Base-by-base conservation (phyloP, 2,113 vertebrate species). In the Hymenochirus boettgeri region DNA sequence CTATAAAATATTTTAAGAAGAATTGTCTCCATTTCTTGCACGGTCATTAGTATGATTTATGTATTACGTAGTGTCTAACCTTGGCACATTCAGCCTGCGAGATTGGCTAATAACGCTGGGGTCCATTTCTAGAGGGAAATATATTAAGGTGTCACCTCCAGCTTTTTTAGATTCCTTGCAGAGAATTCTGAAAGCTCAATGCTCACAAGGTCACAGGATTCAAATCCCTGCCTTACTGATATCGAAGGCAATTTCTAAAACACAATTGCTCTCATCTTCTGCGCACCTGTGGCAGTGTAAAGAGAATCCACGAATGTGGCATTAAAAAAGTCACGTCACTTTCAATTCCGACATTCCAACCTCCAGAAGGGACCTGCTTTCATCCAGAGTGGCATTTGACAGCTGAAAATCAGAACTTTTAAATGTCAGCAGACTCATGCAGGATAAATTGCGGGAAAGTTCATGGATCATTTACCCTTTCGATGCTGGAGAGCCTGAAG, bases 341-440 rank as follows among this genome's bases (percentile, higher is more conserved):
- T 69, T 53, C 57, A 60, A 69, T 69, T 69, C 65, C 46, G 11
- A 27, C 24, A 53, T 42, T 53, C 37, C 65, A 60, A 48, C 56
- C 53, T 60, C 19, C 24, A 53, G 57, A 54, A 52, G 52, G 33
- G 57, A 60, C 60, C 57, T n/a, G 24, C 57, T 69, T 69, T 69
- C 57, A 69, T 69, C 60, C 56, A 69, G 47, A 60, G 31, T 69
- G 65, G 65, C 65, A 69, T 60, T 69, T 69, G 57, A 69, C 56
- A 69, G 65, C 56, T 69, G 65, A 60, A 60, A 69, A 69, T 52
- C 56, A 53, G 65, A 69, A 69, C 56, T 69, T 69, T 60, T 69
- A 69, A 69, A 69, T 69, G 65, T 69, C 65, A 69, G 56, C 48
- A 69, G 39, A 57, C 57, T 59, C 65, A 69, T 17, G 65, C 65